Evolutionary conservation across 2,113 vertebrate species (phyloP).

Genomic region (Takifugu flavidus): DNA sequence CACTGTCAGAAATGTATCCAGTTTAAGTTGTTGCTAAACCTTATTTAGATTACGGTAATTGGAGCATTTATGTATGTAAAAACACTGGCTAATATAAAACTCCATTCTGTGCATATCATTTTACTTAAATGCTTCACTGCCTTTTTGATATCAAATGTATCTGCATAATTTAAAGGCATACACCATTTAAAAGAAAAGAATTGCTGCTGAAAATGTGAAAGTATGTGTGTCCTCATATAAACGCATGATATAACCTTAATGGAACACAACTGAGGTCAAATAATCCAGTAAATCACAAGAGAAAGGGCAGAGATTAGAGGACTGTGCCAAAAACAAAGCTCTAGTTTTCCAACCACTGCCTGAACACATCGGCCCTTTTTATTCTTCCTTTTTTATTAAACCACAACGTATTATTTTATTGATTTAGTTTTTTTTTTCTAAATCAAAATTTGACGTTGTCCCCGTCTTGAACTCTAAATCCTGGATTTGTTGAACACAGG

Average conservation of each 20-base stretch:
- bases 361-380: background rate
- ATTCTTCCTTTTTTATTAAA: background rate
- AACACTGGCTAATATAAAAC: too few relatives aligned
- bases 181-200: background rate
- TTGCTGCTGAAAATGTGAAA: background rate
- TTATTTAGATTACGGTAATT: background rate
- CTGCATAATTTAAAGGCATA: too few relatives aligned
- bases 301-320: constrained; percentile 3
- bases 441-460: constrained; percentile 54
- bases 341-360: background rate
- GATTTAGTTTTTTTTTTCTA: background rate
- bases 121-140: background rate
- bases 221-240: background rate
- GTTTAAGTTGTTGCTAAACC: too few relatives aligned
- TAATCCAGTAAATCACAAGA: constrained; percentile 3
- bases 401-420: too few relatives aligned
- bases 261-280: background rate
- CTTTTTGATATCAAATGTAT: too few relatives aligned
- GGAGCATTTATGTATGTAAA: background rate
- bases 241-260: background rate
- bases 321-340: background rate
- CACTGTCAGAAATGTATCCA: constrained; percentile 6
- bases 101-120: background rate
- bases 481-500: constrained; percentile 69
- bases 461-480: constrained; percentile 72